A percentile compares a stretch with the other conserved stretches of the same genome.
Conservation (phyloP, 2,797 vertebrate species). For the Sebastes iracundus region DNA sequence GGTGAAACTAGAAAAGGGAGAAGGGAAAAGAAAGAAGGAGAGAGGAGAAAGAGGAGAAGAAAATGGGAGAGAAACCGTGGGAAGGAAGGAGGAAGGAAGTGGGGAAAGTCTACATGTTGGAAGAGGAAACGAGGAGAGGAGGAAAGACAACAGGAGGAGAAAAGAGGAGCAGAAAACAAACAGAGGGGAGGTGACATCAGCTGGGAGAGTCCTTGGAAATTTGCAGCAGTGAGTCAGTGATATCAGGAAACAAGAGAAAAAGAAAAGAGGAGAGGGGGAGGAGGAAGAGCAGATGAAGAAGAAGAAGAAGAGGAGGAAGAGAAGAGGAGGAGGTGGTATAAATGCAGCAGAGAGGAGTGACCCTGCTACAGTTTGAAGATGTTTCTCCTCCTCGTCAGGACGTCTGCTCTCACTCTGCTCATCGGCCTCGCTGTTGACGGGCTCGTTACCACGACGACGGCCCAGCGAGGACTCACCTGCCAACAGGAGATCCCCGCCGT, state of each 20-base stretch:
- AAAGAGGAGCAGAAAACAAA: neutral
- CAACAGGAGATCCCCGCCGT: slow-evolving; percentile 18
- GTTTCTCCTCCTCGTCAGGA: slow-evolving; percentile 37
- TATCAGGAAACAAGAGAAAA: neutral
- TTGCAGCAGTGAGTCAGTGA: slow-evolving; percentile 26
- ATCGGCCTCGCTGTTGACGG: neutral
- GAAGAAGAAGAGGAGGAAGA: too few species aligned
- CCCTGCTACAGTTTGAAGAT: slow-evolving; percentile 42
- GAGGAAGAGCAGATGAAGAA: too few species aligned
- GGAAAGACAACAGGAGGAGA: too few species aligned
- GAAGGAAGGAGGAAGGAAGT: too few species aligned
- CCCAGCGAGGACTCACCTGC: slow-evolving; percentile 21
- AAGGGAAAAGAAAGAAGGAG: too few species aligned
- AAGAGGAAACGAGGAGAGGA: too few species aligned
- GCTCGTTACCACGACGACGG: neutral
- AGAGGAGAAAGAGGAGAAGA: too few species aligned
- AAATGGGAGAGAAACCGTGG: too few species aligned
- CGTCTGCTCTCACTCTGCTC: slow-evolving; percentile 10
- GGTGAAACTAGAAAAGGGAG: too few species aligned
- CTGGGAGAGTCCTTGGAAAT: slow-evolving; percentile 17
- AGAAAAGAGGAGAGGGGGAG: too few species aligned
- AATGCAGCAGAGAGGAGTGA: neutral
- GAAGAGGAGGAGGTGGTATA: slow-evolving; percentile 46
- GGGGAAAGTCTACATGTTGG: too few species aligned
- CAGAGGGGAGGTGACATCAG: slow-evolving; percentile 2